phyloP scores from a whole-genome alignment of 2,888 invertebrate species.

The Yponomeuta cagnagella region DNA sequence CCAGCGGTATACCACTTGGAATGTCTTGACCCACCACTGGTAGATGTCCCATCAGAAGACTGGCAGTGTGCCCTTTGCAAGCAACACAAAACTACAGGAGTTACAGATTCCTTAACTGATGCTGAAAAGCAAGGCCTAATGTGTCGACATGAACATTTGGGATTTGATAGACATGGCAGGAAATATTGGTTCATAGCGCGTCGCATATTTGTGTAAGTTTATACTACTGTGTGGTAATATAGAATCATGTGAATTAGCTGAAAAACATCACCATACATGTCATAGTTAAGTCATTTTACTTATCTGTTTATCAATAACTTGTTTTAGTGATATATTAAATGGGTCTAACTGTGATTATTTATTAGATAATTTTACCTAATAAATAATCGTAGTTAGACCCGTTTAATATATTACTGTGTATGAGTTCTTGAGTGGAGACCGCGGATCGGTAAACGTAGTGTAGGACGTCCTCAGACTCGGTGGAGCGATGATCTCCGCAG shows the following conservation, averaged over 20 bases:
- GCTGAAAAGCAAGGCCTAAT: conserved; percentile 93
- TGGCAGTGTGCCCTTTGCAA: conserved; percentile 98
- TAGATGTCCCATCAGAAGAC: conserved; percentile 96
- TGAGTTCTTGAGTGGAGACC: no score
- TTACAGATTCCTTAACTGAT: conserved; percentile 93
- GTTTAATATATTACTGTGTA: no score
- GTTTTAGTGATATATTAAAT: conserved; percentile 21
- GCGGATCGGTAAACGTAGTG: no score
- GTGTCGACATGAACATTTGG: conserved; percentile 94
- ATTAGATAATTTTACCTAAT: no score
- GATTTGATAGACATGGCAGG: conserved; percentile 96
- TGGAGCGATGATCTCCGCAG: no score
- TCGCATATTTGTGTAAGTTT: conserved; percentile 92
- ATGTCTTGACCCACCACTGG: conserved; percentile 96
- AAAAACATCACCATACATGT: no score
- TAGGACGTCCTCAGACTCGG: no score
- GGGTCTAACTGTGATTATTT: no score
- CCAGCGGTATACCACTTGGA: conserved; percentile 98
- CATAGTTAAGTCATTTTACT: no score
- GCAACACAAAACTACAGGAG: conserved; percentile 93
- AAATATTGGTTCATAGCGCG: conserved; percentile 98
- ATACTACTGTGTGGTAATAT: neutral
- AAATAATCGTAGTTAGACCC: no score
- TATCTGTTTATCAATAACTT: conserved; percentile 11
- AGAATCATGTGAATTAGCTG: no score